phyloP scores from a whole-genome alignment of 2,888 invertebrate species.

The Petrolisthes cinctipes region DNA sequence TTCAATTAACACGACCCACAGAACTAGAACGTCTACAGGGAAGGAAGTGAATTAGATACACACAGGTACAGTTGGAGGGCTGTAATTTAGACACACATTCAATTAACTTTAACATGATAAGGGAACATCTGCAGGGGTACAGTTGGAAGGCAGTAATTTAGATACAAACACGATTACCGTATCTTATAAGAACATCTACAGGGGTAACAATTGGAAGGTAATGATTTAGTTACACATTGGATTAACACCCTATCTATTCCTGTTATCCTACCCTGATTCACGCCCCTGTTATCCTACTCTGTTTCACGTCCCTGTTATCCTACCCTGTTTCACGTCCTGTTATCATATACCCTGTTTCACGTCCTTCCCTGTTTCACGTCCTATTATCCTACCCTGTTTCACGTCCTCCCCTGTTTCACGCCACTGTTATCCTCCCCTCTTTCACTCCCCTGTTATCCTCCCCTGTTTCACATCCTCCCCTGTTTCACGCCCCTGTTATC shows the following conservation, averaged over 20 bases:
- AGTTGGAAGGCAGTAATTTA: too few relatives aligned
- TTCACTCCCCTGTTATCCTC: neutral
- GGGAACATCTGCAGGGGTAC: constrained; percentile 70
- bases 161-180: too few relatives aligned
- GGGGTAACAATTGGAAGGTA: too few relatives aligned
- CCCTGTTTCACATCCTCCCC: neutral
- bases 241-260: too few relatives aligned
- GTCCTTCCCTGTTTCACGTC: constrained; percentile 9
- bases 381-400: constrained; percentile 6
- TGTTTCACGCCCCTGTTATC: neutral
- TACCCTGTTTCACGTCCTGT: neutral
- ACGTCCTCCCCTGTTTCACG: neutral
- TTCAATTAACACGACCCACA: constrained; percentile 71
- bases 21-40: constrained; percentile 71
- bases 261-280: neutral
- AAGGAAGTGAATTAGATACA: neutral
- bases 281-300: neutral
- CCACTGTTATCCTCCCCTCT: neutral
- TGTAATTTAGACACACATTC: too few relatives aligned
- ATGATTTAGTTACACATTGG: too few relatives aligned
- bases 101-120: constrained; percentile 71
- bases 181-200: too few relatives aligned
- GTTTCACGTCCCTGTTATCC: neutral
- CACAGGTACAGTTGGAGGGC: neutral
- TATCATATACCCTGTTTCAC: neutral